These are phyloP conservation scores for Metacarcinus magister DNA, from an alignment of 2,888 invertebrate species.

Conservation along the genomic window DNA sequence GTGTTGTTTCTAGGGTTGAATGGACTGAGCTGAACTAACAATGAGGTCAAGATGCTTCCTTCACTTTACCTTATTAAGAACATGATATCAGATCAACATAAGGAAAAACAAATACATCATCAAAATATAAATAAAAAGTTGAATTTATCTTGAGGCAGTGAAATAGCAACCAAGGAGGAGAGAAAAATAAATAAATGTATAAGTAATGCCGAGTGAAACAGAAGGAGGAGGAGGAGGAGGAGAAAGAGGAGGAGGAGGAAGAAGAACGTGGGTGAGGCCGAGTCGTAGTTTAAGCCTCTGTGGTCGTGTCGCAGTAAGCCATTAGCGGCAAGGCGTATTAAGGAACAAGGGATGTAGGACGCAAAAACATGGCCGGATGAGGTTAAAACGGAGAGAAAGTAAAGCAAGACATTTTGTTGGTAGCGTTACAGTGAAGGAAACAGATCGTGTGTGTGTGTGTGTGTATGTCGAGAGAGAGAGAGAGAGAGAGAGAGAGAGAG, in stretches of 20 bases:
- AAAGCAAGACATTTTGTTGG: neutral
- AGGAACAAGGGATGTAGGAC: neutral
- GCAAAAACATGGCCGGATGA: neutral
- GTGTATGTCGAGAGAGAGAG: neutral
- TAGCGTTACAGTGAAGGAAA: neutral
- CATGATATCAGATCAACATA: neutral
- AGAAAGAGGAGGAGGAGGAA: neutral
- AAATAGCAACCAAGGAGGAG: neutral
- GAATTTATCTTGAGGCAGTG: neutral
- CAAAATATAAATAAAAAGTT: neutral
- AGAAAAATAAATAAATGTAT: neutral
- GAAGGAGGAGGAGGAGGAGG: neutral
- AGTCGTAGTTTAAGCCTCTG: neutral
- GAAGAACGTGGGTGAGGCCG: neutral
- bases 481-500: conserved; percentile 29
- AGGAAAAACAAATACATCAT: neutral
- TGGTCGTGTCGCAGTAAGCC: neutral
- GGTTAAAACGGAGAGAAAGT: neutral
- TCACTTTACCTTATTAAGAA: neutral
- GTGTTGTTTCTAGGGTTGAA: neutral
- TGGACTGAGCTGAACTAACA: neutral
- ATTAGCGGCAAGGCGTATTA: neutral
- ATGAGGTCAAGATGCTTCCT: neutral
- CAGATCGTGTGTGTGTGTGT: neutral
- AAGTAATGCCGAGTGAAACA: neutral